Percentiles rank a stretch among this genome's conserved stretches.
Conservation (phyloP, 2,113 vertebrate species). For the Montifringilla adamsi region DNA sequence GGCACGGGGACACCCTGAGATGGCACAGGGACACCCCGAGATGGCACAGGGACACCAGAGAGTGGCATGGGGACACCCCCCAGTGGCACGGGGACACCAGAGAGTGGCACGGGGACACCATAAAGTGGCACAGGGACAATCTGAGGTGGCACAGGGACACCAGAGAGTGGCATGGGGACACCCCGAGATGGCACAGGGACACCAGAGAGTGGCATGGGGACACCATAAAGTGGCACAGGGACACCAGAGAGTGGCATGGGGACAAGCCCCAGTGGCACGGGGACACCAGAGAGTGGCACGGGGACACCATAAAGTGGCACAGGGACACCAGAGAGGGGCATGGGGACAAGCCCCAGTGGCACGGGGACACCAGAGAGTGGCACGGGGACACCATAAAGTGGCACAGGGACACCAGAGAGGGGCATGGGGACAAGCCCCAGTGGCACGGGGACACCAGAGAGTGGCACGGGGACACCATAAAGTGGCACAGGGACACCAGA, state of each 20-base stretch:
- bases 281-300: background rate
- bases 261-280: background rate
- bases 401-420: background rate
- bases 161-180: fast-evolving
- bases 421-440: fast-evolving
- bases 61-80: fast-evolving
- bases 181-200: background rate
- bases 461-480: background rate
- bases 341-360: background rate
- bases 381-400: background rate
- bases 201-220: background rate
- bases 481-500: fast-evolving
- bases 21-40: fast-evolving
- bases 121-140: background rate
- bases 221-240: fast-evolving
- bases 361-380: background rate
- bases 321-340: background rate
- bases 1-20: background rate
- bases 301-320: background rate
- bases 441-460: fast-evolving
- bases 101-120: background rate
- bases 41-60: fast-evolving
- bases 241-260: fast-evolving
- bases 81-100: background rate
- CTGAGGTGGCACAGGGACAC: background rate